Conservation (phyloP, 2,888 invertebrate species). For the Adelognathus sp. region DNA sequence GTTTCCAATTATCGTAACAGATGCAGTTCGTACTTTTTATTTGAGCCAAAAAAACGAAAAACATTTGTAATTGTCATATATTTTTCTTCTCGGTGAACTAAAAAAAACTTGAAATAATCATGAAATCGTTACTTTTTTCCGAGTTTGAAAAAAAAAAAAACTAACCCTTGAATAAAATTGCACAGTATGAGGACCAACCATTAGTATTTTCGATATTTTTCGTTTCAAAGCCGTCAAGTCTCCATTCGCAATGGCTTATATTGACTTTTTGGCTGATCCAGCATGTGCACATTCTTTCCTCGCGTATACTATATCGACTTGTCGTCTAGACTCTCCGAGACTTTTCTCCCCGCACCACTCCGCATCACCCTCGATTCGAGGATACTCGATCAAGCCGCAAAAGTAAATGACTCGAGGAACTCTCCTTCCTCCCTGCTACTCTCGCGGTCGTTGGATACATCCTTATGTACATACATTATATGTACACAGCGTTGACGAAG, state of each 20-base stretch:
- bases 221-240: neutral
- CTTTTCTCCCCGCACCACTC: conserved; percentile 10
- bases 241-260: neutral
- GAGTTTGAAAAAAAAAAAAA: no score
- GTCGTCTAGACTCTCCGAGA: conserved; percentile 47
- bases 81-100: no score
- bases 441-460: conserved; percentile 11
- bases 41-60: no score
- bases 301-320: neutral
- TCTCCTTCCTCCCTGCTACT: conserved; percentile 13
- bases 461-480: conserved; percentile 20
- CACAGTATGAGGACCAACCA: neutral
- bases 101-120: no score
- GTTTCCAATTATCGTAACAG: no score
- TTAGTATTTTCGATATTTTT: neutral
- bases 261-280: conserved; percentile 21
- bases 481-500: conserved; percentile 25
- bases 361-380: conserved; percentile 40
- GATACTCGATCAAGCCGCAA: conserved; percentile 46
- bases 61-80: no score
- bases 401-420: conserved; percentile 35
- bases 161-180: no score
- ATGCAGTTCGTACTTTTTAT: no score
- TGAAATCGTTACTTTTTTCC: no score
- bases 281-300: neutral